Base-by-base conservation (phyloP, 2,113 vertebrate genomes). In the Gymnobelideus leadbeateri region DNA sequence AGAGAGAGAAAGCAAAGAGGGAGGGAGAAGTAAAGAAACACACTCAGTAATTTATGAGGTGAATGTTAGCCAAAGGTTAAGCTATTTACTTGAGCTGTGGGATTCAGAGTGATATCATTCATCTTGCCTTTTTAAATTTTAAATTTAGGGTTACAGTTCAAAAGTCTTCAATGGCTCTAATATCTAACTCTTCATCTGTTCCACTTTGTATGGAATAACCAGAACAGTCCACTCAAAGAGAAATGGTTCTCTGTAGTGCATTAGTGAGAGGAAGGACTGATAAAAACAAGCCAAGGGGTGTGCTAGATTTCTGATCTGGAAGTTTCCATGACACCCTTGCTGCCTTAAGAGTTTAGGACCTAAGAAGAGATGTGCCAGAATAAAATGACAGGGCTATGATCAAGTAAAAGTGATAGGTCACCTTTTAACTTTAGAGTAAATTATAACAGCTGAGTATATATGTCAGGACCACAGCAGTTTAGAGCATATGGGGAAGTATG, bases 51-150 rank as follows among this genome's bases (percentile, higher is more conserved):
- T 77, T 77, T 77, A 77, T 77, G 68, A 77, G 68, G 68, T 43
- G 68, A n/a, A n/a, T 77, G n/a, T 43, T n/a, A 77, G 68, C 68
- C 68, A 77, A 77, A 77, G 68, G 68, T 77, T 77, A 77, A 77
- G n/a, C 37, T 77, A 77, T 77, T 77, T 77, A 77, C 68, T 77
- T n/a, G 68, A 77, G 68, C 19, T 77, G 37, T 43, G 37, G 68
- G 37, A 77, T 77, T 77, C 37, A 77, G n/a, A 19, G n/a, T n/a
- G 68, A 77, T 77, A 77, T 23, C n/a, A 77, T 77, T 77, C 37
- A 68, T 68, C 11, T 77, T 77, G n/a, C 37, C 68, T 77, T 14
- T 77, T 77, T 77, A 77, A n/a, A 77, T 77, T 77, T 77, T 77
- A 77, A n/a, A 77, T 77, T 77, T 77, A 77, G 37, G 68, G 37